phyloP scores from a whole-genome alignment of 2,888 invertebrate species.

The Muscina levida region DNA sequence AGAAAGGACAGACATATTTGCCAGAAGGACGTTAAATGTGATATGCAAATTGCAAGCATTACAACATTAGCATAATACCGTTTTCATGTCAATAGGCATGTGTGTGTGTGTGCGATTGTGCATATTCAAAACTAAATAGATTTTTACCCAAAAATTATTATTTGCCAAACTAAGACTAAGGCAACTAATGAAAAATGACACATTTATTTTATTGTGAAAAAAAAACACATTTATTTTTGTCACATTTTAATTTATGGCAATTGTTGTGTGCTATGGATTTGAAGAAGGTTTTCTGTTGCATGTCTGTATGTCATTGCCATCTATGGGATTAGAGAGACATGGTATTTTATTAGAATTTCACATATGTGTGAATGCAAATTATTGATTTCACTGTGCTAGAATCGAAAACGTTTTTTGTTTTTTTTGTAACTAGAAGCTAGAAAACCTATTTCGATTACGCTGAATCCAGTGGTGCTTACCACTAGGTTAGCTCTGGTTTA shows the following conservation, averaged over 20 bases:
- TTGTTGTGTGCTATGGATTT: slow-evolving; percentile 3
- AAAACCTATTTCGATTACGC: no score
- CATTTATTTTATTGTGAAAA: neutral
- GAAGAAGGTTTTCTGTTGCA: neutral
- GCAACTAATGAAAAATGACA: slow-evolving; percentile 28
- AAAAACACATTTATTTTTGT: no score
- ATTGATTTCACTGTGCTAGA: no score
- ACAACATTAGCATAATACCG: slow-evolving; percentile 71
- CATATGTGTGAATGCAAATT: no score
- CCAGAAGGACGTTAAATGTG: slow-evolving; percentile 60
- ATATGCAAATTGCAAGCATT: slow-evolving; percentile 76
- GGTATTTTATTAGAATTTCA: no score
- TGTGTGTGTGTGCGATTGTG: neutral
- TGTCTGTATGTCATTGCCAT: neutral
- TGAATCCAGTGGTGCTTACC: no score
- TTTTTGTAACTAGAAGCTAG: no score
- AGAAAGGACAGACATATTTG: slow-evolving; percentile 8
- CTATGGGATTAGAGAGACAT: no score
- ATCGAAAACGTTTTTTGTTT: no score
- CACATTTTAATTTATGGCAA: slow-evolving; percentile 33
- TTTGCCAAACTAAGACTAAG: neutral
- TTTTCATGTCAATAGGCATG: slow-evolving; percentile 46
- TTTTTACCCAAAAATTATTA: neutral
- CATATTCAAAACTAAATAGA: slow-evolving; percentile 8
- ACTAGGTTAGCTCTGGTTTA: no score